Conservation (phyloP, 2,888 invertebrate genomes). For the Caenorhabditis angaria region DNA sequence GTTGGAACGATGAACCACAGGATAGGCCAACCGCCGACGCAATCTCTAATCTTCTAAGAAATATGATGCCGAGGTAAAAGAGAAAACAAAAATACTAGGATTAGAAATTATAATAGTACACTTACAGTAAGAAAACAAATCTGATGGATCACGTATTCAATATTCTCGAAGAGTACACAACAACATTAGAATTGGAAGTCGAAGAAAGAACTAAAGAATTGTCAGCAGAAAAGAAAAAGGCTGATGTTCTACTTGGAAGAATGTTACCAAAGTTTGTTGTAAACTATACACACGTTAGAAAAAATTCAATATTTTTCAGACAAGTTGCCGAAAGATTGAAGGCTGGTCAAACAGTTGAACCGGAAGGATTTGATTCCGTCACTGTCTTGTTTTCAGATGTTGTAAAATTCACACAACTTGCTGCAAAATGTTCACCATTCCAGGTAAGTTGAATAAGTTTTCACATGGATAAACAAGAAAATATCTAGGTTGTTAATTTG, state of each 20-base stretch:
- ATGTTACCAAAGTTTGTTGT: constrained; percentile 61
- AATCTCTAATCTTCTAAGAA: constrained; percentile 12
- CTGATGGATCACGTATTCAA: constrained; percentile 69
- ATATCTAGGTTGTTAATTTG: constrained; percentile 58
- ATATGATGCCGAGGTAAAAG: constrained; percentile 35
- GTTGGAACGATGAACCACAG: constrained; percentile 60
- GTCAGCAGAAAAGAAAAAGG: constrained; percentile 66
- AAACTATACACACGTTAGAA: neutral
- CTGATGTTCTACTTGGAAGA: constrained; percentile 62
- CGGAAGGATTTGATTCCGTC: constrained; percentile 66
- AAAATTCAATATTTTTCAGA: too few relatives aligned
- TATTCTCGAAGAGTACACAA: constrained; percentile 67
- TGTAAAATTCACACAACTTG: constrained; percentile 67
- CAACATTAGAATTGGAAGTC: constrained; percentile 61
- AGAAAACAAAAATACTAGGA: neutral
- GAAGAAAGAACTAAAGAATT: constrained; percentile 65
- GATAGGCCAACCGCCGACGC: constrained; percentile 57
- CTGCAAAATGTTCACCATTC: constrained; percentile 65
- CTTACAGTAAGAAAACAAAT: constrained; percentile 44
- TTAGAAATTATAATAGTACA: neutral
- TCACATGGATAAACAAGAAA: too few relatives aligned
- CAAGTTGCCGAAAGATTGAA: constrained; percentile 69
- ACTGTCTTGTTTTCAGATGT: constrained; percentile 70
- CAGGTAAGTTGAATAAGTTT: constrained; percentile 47
- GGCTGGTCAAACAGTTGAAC: constrained; percentile 66